Conservation (phyloP, 2,888 invertebrate species). For the Gnatocerus cornutus region DNA sequence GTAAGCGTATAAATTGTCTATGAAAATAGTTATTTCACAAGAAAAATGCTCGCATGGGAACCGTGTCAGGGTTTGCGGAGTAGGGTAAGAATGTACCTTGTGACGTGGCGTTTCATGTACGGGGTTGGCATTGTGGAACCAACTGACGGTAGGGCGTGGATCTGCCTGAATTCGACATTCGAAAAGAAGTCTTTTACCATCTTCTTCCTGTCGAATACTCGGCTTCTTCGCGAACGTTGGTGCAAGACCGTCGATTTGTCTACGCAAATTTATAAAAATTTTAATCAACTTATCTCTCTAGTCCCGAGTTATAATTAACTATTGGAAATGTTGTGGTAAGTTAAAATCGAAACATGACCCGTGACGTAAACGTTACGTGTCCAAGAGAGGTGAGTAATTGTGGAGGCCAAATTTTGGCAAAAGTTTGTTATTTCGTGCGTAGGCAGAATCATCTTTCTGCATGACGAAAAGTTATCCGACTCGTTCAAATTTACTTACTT, state of each 20-base stretch:
- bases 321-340: conserved; percentile 40
- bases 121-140: conserved; percentile 91
- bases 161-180: conserved; percentile 96
- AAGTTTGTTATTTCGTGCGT: conserved; percentile 54
- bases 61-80: conserved; percentile 47
- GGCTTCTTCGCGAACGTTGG: conserved; percentile 99
- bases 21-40: conserved; percentile 54
- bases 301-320: conserved; percentile 39
- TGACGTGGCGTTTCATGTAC: conserved; percentile 89
- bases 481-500: conserved; percentile 82
- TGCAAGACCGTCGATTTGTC: conserved; percentile 98
- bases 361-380: conserved; percentile 63
- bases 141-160: conserved; percentile 89
- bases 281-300: conserved; percentile 26
- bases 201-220: conserved; percentile 96
- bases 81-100: conserved; percentile 76
- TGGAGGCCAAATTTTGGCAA: conserved; percentile 63
- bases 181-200: conserved; percentile 93
- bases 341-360: conserved; percentile 58
- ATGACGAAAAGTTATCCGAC: conserved; percentile 36
- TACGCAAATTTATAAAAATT: conserved; percentile 67
- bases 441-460: conserved; percentile 50
- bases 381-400: conserved; percentile 59
- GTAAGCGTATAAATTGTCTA: conserved; percentile 55
- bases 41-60: conserved; percentile 45